Evolutionary conservation across 2,113 vertebrate species (phyloP), one percentile per base, ranked within the genome.

Genomic region (Nothobranchius kuhntae): DNA sequence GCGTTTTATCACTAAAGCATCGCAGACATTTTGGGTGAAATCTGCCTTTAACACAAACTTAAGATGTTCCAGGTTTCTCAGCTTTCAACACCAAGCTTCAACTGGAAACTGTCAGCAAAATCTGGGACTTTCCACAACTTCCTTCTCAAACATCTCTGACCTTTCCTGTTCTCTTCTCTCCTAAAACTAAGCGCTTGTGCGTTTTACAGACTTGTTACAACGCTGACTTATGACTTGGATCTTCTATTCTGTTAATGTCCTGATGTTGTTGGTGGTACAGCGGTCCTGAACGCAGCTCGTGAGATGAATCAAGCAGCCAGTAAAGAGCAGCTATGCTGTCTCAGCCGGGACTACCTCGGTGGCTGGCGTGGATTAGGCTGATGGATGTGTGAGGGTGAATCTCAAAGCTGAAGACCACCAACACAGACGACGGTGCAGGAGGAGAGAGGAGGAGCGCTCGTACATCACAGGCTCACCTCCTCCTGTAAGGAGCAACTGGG

Each of bases 241-340:
- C 58, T 81, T 58, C 48, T 53, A 47, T 57, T 63, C 35, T 2
- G 6, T 17, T 13, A 24, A 13, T 3, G 47, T 53, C 40, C 68
- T 82, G 24, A 77, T 68, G 57, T 47, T n/a, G 73, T 40, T 12
- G 6, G 13, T 69, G 24, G 21, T 87, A 57, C 84, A 89, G 78
- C 61, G 70, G 84, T 84, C 79, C 53, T 9, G 51, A 68, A 35
- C 53, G 30, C 58, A 75, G 75, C 72, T 82, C 13, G 73, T 86
- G 70, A 81, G 81, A 78, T 0, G 4, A 38, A 66, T 52, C 15
- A 58, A 63, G 42, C 13, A 50, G 61, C 52, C 62, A 61, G 38
- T 7, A 69, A 38, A 55, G 46, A 61, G 67, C 53, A 51, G 54
- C 50, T 67, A 26, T 30, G 42, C 17, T 54, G 7, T 30, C 66